Conservation (phyloP, 2,888 invertebrate species). For the Microchrysa polita region DNA sequence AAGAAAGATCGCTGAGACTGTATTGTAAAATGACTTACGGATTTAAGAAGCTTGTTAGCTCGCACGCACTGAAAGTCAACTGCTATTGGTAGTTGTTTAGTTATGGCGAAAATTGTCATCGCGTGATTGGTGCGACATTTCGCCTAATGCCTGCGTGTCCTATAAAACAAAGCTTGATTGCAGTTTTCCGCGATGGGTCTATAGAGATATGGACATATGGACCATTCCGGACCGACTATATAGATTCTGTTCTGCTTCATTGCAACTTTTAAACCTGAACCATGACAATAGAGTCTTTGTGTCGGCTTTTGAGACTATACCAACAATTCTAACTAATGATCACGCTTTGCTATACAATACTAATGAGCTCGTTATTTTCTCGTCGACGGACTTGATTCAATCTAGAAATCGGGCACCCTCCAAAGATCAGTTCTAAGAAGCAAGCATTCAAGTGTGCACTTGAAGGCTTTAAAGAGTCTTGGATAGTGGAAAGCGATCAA, state of each 20-base stretch:
- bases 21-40: background rate
- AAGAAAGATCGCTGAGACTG: background rate
- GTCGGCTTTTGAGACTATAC: no score
- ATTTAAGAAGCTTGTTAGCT: no score
- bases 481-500: background rate
- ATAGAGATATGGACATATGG: background rate
- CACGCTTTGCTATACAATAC: background rate
- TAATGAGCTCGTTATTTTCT: slow-evolving; percentile 24
- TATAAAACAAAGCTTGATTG: no score
- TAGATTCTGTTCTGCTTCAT: no score
- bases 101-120: no score
- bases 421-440: background rate
- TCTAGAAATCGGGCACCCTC: background rate
- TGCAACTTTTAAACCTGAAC: no score
- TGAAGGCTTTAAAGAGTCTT: background rate
- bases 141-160: no score
- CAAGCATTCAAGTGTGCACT: background rate
- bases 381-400: background rate
- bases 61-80: no score
- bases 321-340: slow-evolving; percentile 5
- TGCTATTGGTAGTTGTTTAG: no score
- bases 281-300: no score
- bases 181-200: no score
- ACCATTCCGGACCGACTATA: background rate
- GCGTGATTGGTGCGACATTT: no score